Conservation (phyloP, 2,113 vertebrate species). For the Cephalopholis sonnerati region DNA sequence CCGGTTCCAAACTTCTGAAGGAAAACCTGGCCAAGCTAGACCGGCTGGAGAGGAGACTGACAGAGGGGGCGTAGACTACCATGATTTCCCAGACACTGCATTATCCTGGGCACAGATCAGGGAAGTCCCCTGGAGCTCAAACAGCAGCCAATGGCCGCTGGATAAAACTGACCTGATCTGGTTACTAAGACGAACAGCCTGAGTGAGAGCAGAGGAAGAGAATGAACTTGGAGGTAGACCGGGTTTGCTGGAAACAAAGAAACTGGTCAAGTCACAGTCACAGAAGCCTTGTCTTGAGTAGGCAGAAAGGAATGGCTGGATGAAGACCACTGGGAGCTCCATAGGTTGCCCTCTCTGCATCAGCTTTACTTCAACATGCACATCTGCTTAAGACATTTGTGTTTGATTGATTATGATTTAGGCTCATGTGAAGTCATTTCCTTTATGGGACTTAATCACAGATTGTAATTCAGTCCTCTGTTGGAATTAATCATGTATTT, state of each 20-base stretch:
- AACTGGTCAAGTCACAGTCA: neutral
- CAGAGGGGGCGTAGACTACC: constrained; percentile 73
- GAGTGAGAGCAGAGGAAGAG: neutral
- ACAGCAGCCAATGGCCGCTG: constrained; percentile 28
- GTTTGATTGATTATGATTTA: constrained; percentile 30
- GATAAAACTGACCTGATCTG: constrained; percentile 10
- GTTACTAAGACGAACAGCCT: neutral
- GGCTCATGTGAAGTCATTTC: constrained; percentile 19
- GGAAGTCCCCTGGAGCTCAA: neutral
- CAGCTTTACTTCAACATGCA: constrained; percentile 46
- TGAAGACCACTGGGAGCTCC: neutral
- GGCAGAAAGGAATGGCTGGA: neutral
- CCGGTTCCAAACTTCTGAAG: constrained; percentile 93
- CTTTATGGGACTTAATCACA: constrained; percentile 37
- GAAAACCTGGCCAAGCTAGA: constrained; percentile 97
- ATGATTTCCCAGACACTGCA: neutral
- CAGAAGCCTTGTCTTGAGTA: constrained; percentile 1
- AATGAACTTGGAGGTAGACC: neutral
- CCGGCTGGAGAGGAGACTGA: constrained; percentile 90
- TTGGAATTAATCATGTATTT: constrained; percentile 22
- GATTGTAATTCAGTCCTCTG: constrained; percentile 3
- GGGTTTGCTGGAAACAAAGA: neutral
- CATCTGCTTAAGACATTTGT: constrained; percentile 34
- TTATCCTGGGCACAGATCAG: constrained; percentile 3
- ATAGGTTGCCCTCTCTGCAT: constrained; percentile 4